These are phyloP conservation scores for Trididemnum nubilum DNA, from an alignment of 23 tunicate species.

Conservation along the genomic window DNA sequence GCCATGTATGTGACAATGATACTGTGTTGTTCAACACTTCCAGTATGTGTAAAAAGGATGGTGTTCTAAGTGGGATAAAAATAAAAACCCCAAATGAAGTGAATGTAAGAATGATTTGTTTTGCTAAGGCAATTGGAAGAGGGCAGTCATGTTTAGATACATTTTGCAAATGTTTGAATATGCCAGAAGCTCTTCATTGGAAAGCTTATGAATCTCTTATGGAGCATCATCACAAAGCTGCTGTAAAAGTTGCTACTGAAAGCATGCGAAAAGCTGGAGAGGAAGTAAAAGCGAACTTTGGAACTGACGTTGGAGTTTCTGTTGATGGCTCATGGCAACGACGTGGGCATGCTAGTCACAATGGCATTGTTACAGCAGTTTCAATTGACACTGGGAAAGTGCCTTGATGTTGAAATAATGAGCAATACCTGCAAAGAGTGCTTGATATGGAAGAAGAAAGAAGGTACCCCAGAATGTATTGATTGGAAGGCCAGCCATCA, in stretches of 20 bases:
- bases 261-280: constrained; percentile 3
- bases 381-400: constrained; percentile 8
- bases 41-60: neutral
- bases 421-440: constrained; percentile 11
- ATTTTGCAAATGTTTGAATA: neutral
- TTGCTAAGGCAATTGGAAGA: neutral
- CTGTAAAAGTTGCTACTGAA: constrained; percentile 1
- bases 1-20: neutral
- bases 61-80: neutral
- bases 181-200: constrained; percentile 7
- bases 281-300: neutral
- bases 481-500: neutral
- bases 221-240: neutral
- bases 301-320: constrained; percentile 6
- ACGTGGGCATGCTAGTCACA: constrained; percentile 17
- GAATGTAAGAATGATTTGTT: neutral
- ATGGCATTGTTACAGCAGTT: constrained; percentile 1
- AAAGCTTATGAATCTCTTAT: neutral
- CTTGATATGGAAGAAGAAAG: neutral
- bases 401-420: constrained; percentile 3
- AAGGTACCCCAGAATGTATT: constrained; percentile 2
- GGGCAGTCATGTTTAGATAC: neutral
- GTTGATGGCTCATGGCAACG: constrained; percentile 17
- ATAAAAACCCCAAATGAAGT: constrained; percentile 7
- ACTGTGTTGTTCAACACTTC: neutral